Conservation (phyloP, 2,888 invertebrate genomes). For the Nephrotoma guestfalica region DNA sequence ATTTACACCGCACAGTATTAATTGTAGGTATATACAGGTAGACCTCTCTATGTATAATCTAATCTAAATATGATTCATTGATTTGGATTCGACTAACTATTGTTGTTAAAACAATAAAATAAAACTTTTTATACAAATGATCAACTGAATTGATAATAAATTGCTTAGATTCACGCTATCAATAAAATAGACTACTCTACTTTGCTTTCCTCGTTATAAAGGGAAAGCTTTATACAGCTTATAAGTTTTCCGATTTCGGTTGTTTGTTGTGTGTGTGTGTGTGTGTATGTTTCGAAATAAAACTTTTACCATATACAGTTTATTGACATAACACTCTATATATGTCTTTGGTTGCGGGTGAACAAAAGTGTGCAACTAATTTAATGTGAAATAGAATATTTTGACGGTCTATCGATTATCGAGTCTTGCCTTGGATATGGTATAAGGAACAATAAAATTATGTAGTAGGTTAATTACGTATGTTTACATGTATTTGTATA, state of each 20-base stretch:
- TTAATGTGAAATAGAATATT: neutral
- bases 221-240: neutral
- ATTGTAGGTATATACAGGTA: too few species aligned
- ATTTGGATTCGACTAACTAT: neutral
- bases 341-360: neutral
- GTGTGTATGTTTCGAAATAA: neutral
- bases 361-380: neutral
- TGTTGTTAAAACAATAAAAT: neutral
- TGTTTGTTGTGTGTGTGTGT: neutral
- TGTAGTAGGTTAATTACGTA: neutral
- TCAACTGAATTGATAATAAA: constrained; percentile 1
- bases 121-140: neutral
- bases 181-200: neutral
- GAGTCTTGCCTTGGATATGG: too few species aligned
- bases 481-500: too few species aligned
- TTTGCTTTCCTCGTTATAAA: neutral
- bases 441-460: neutral
- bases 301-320: neutral
- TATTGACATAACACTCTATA: neutral
- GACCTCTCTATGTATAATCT: neutral
- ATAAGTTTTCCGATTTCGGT: neutral
- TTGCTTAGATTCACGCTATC: neutral
- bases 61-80: neutral
- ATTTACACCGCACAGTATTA: too few species aligned
- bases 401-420: neutral